A percentile compares a stretch with the other conserved stretches of the same genome.
Conservation (phyloP, 2,888 invertebrate genomes). For the Apodemia zela region DNA sequence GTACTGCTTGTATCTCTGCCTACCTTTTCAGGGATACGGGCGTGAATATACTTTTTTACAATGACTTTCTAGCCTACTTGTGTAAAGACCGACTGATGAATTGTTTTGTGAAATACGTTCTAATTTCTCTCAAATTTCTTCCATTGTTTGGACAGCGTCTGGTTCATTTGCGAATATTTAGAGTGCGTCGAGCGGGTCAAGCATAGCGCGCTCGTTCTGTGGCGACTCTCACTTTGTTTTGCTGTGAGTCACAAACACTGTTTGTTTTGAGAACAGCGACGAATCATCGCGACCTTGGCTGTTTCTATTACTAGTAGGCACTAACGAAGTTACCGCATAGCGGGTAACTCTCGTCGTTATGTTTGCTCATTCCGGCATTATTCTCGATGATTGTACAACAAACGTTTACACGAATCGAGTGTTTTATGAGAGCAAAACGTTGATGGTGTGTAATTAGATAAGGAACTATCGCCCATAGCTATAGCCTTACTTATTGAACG, state of each 20-base stretch:
- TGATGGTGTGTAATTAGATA: no score
- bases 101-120: neutral
- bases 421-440: neutral
- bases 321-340: neutral
- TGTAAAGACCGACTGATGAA: neutral
- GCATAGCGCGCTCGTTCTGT: neutral
- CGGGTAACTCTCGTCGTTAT: neutral
- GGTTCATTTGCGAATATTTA: neutral
- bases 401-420: neutral
- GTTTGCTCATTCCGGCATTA: neutral
- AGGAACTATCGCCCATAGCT: no score
- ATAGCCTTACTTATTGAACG: no score
- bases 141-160: neutral
- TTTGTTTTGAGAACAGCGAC: neutral
- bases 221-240: neutral
- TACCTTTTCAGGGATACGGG: no score
- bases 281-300: conserved; percentile 1
- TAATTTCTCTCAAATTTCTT: conserved; percentile 1
- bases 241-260: neutral
- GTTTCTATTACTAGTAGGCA: neutral
- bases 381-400: neutral
- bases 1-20: no score
- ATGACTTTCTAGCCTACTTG: neutral
- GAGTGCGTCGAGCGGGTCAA: neutral
- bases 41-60: neutral